Conservation (phyloP, 2,888 invertebrate species). For the Scaptomyza polygonia region DNA sequence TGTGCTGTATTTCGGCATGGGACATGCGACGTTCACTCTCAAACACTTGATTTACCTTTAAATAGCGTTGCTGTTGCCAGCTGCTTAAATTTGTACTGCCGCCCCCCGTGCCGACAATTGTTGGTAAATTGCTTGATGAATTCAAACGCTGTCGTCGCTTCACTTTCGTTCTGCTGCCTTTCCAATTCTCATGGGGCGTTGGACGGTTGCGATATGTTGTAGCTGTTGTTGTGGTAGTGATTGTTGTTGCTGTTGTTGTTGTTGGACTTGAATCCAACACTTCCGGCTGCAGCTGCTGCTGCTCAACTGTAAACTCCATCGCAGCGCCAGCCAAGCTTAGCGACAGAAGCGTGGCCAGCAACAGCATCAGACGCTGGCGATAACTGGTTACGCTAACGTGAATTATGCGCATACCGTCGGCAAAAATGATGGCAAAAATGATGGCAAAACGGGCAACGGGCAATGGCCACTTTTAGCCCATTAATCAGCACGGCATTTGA, state of each 20-base stretch:
- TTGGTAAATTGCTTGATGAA: conserved; percentile 68
- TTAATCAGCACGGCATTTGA: conserved; percentile 78
- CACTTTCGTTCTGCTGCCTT: conserved; percentile 73
- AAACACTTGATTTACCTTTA: conserved; percentile 84
- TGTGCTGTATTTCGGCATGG: conserved; percentile 71
- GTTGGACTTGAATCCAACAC: conserved; percentile 2
- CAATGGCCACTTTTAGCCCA: conserved; percentile 59
- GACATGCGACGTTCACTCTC: conserved; percentile 83
- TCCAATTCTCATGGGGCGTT: conserved; percentile 53
- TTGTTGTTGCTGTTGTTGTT: conserved; percentile 15
- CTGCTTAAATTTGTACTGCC: conserved; percentile 53
- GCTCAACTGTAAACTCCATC: conserved; percentile 71
- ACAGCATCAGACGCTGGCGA: conserved; percentile 46
- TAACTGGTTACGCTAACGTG: conserved; percentile 61
- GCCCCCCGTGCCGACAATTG: conserved; percentile 15
- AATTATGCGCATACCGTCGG: conserved; percentile 79
- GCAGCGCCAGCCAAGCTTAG: conserved; percentile 46
- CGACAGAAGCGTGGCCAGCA: conserved; percentile 40
- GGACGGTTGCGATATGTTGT: conserved; percentile 39
- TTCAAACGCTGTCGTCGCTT: conserved; percentile 71
- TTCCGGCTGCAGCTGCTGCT: conserved; percentile 27
- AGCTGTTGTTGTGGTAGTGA: not conserved
- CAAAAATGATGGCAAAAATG: conserved; percentile 16
- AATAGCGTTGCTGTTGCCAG: conserved; percentile 75
- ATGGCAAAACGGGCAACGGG: conserved; percentile 66